These are phyloP conservation scores for Oophaga sylvatica DNA, from an alignment of 2,797 vertebrate species.

Conservation along the genomic window DNA sequence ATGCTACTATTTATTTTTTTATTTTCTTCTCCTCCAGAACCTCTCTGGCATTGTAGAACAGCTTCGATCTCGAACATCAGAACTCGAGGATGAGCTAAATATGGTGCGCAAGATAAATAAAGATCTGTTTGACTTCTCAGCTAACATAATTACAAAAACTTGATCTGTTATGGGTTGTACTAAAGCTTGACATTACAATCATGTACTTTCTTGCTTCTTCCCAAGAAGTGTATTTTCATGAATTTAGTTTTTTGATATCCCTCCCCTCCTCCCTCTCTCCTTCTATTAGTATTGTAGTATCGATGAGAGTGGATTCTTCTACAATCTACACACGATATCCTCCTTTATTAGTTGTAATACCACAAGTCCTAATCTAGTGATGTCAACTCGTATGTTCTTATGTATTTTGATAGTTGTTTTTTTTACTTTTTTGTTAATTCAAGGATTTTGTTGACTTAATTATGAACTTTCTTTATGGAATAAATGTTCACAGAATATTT, in stretches of 20 bases:
- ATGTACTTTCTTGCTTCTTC: background rate
- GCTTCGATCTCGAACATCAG: constrained; percentile 84
- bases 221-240: background rate
- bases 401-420: background rate
- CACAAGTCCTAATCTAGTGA: background rate
- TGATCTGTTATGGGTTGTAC: constrained; percentile 57
- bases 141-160: constrained; percentile 86
- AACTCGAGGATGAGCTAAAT: constrained; percentile 91
- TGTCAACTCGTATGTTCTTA: background rate
- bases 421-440: background rate
- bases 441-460: background rate
- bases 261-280: no score
- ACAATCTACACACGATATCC: background rate
- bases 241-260: background rate
- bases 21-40: constrained; percentile 70
- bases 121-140: constrained; percentile 92
- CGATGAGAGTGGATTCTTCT: background rate
- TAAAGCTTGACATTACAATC: background rate
- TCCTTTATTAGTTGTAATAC: background rate
- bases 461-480: background rate
- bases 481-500: background rate
- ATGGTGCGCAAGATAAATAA: constrained; percentile 94
- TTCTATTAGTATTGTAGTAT: background rate
- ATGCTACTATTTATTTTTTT: background rate
- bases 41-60: constrained; percentile 89